Base-by-base conservation (phyloP, 1,140 invertebrate genomes). In the Acromyrmex echinatior region DNA sequence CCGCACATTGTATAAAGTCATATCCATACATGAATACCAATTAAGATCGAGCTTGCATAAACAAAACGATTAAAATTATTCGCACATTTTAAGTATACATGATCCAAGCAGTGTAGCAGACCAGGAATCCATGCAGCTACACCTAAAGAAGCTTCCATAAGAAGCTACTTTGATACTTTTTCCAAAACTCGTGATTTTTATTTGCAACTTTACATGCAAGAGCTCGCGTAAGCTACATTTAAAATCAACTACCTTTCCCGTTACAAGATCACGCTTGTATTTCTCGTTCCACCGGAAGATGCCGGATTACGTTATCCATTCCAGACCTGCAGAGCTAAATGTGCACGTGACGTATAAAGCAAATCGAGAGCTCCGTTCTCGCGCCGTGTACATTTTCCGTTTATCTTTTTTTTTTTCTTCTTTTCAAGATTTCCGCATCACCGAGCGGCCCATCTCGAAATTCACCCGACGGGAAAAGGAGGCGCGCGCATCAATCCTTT, bases 391-490 rank as follows among this genome's bases (percentile, higher is more conserved):
- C 68, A 39, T 58, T 74, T 49, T 56, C 65, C 71, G 66, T 70
- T n/a, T 31, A 49, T 53, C 21, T 21, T 70, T n/a, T 71, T 58
- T 45, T 71, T 10, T 70, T 39, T 28, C 56, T 18, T 49, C 56
- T 56, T 81, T 81, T 81, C 35, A 16, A 74, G 39, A 82, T 74
- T 82, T 82, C 56, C 68, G 68, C 80, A 82, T 82, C 56, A 74
- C 80, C 80, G 63, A n/a, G 58, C 45, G 35, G 28, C 49, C 73
- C 60, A 28, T 88, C 84, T 89, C 65, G 65, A 78, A 79, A 89
- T 88, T 86, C 51, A 89, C 88, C 74, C 60, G 62, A 86, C 71
- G 31, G 82, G 74, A 86, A 86, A 66, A 76, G 74, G 71, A 85
- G 73, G 58, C 49, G 49, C 45, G 73, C 81, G 70, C 73, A n/a